Evolutionary conservation across 2,797 vertebrate genomes (phyloP).

Genomic region (Pseudotriccus pelzelni): DNA sequence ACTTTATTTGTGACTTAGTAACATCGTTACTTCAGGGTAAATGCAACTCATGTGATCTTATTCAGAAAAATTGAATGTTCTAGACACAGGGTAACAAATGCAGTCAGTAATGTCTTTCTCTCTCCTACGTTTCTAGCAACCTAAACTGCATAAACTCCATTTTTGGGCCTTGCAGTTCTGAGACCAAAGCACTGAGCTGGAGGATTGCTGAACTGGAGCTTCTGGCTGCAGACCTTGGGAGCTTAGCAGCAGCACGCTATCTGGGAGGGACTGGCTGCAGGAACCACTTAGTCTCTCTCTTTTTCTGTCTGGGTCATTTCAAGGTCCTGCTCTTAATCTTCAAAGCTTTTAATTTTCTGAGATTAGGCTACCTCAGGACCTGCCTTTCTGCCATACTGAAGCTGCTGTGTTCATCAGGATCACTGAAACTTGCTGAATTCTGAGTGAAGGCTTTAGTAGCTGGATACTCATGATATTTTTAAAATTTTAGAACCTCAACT

Average conservation of each 20-base stretch:
- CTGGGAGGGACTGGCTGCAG: background rate
- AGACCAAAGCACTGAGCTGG: background rate
- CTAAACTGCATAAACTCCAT: accelerated
- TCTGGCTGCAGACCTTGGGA: background rate
- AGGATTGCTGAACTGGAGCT: background rate
- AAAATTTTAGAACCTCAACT: background rate
- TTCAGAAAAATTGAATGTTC: background rate
- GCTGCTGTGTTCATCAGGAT: slow-evolving; percentile 1
- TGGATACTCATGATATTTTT: background rate
- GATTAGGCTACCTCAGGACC: slow-evolving; percentile 22
- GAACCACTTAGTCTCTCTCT: background rate
- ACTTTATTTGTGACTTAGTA: background rate
- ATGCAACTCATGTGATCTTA: background rate
- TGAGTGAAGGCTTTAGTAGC: background rate
- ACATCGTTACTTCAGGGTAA: background rate
- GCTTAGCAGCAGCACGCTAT: background rate
- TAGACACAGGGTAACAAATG: background rate
- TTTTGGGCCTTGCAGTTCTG: background rate
- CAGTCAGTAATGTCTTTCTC: background rate
- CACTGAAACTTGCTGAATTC: slow-evolving; percentile 26
- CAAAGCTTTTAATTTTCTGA: slow-evolving; percentile 61
- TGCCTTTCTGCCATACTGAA: background rate
- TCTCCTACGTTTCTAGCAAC: background rate
- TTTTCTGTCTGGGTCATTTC: slow-evolving; percentile 53
- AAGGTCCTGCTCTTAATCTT: slow-evolving; percentile 63